These are phyloP conservation scores for Branchinecta sandiegonensis DNA, from an alignment of 2,888 invertebrate species.

Conservation along the genomic window DNA sequence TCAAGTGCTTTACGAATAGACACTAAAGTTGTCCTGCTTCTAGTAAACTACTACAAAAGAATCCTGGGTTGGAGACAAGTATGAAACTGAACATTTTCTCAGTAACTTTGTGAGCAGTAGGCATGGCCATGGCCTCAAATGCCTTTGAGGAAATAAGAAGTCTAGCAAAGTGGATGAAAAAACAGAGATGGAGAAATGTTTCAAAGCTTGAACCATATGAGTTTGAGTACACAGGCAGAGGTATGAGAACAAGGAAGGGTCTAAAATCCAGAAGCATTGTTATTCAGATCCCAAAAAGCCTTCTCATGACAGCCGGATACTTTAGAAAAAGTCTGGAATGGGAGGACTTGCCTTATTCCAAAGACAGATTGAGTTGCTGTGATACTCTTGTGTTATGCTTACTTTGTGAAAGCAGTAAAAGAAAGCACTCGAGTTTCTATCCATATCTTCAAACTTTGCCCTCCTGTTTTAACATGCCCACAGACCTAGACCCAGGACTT, in stretches of 20 bases:
- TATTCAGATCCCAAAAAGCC: constrained; percentile 40
- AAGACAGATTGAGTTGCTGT: constrained; percentile 2
- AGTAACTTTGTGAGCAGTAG: no score
- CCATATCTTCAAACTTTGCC: constrained; percentile 57
- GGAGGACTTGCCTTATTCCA: not conserved
- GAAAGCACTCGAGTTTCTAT: constrained; percentile 42
- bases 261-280: constrained; percentile 44
- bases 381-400: constrained; percentile 57
- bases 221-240: constrained; percentile 56
- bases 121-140: no score
- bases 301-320: constrained; percentile 38
- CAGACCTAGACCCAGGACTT: constrained; percentile 47
- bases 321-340: constrained; percentile 26
- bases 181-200: not conserved
- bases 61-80: no score
- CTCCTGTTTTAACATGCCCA: constrained; percentile 47
- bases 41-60: no score
- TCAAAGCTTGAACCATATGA: not conserved
- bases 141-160: not conserved
- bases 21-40: no score
- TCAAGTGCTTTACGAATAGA: no score
- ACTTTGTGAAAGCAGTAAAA: constrained; percentile 49
- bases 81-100: no score
- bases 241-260: constrained; percentile 47
- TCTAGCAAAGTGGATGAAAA: constrained; percentile 3